phyloP scores from a whole-genome alignment of 2,113 vertebrate species.

The Halichoerus grypus region DNA sequence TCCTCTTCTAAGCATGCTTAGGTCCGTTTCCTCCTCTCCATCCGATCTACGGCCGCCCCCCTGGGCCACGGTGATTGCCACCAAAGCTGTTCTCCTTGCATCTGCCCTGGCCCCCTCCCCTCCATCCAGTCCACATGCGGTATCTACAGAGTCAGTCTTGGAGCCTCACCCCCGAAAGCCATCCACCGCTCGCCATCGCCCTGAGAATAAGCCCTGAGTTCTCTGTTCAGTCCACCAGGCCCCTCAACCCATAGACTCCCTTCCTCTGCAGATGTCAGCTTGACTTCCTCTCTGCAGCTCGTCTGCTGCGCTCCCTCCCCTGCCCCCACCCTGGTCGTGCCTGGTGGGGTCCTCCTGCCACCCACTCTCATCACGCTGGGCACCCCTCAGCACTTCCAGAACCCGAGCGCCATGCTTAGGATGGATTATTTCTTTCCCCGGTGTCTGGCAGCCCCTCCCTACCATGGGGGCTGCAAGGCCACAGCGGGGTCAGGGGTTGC shows the following conservation, averaged over 20 bases:
- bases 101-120: not conserved
- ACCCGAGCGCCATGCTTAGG: not conserved
- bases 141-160: not conserved
- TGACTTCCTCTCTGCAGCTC: not conserved
- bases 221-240: no score
- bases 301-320: not conserved
- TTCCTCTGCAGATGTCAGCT: not conserved
- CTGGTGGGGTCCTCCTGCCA: not conserved
- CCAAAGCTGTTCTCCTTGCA: not conserved
- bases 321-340: not conserved
- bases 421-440: not conserved
- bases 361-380: not conserved
- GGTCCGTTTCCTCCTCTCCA: not conserved
- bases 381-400: not conserved
- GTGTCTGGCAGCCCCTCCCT: not conserved
- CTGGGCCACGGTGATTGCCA: not conserved
- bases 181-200: not conserved
- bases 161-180: not conserved
- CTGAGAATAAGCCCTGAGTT: not conserved
- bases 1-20: not conserved
- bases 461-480: not conserved
- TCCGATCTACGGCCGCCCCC: not conserved
- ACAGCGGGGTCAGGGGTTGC: not conserved
- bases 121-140: not conserved
- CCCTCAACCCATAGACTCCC: not conserved